Base-by-base conservation (phyloP, 2,113 vertebrate species). In the Cololabis saira region DNA sequence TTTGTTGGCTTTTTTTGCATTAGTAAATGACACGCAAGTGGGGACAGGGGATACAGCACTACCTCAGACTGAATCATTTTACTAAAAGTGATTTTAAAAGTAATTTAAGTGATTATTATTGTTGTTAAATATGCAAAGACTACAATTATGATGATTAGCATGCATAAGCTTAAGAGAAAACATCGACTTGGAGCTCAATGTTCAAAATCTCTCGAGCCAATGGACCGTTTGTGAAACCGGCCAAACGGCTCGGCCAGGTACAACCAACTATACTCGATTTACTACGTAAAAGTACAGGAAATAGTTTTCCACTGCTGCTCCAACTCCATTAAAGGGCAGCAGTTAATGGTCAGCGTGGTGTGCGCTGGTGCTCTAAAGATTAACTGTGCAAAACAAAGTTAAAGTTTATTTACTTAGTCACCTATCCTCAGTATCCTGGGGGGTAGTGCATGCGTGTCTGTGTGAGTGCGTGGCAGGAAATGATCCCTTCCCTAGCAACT, bases 371-470 rank as follows among this genome's bases (percentile, higher is more conserved):
- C 41, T 21, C 58, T 68, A 30, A 74, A 78, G 62, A 59, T 74
- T 64, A 80, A 77, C 63, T 42, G 42, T 58, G 59, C 55, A 68
- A 64, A 74, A 58, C 59, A 19, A 45, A 61, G 30, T 64, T 51
- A 45, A 61, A 48, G 67, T 63, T 47, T 40, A 71, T 71, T 55
- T 18, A 48, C 59, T 30, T 61, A 50, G 61, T 43, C 33, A 48
- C 24, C 64, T 44, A 22, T 10, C 30, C 43, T 44, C 57, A 17
- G 9, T 45, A 42, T 33, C 45, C 60, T 47, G n/a, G 17, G 22
- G 52, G 19, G 8, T 7, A 33, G 13, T 37, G 16, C 22, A 48
- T 42, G 24, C 18, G 51, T 2, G 44, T 37, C 5, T 37, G 33
- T 37, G 33, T 37, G 33, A 7, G 33, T 37, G 6, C 10, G 33